Conservation (phyloP, 2,113 vertebrate species). For the Nymphicus hollandicus region DNA sequence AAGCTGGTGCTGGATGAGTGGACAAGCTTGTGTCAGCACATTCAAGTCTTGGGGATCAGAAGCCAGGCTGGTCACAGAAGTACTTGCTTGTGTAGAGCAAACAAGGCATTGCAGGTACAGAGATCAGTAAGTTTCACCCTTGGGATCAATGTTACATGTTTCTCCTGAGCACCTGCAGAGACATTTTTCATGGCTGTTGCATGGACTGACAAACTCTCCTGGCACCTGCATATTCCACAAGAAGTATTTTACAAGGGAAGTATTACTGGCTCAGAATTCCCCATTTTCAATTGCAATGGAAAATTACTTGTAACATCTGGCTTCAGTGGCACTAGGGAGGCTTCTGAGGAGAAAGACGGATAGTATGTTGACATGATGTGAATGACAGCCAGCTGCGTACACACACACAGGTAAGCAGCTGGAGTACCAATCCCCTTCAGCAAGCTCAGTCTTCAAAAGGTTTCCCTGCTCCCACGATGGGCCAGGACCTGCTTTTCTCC, state of each 20-base stretch:
- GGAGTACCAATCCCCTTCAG: not conserved
- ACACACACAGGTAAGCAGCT: fast-evolving
- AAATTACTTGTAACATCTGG: not conserved
- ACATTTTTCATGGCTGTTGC: not conserved
- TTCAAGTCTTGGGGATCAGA: fast-evolving
- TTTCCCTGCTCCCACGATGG: not conserved
- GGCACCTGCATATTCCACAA: not conserved
- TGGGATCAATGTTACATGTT: not conserved
- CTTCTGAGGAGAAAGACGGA: not conserved
- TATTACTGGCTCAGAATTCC: not conserved
- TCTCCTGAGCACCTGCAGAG: not conserved
- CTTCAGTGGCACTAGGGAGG: fast-evolving
- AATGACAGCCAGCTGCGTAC: not conserved
- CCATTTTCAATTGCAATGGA: not conserved
- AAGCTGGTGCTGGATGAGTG: not conserved
- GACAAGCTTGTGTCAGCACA: not conserved
- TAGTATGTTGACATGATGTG: too few species aligned
- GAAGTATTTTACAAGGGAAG: not conserved
- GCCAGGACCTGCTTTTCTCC: not conserved
- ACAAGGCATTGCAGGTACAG: not conserved
- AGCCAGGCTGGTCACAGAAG: not conserved
- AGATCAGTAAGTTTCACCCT: fast-evolving
- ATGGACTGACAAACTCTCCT: not conserved
- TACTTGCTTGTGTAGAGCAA: not conserved
- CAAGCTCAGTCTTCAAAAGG: not conserved